Evolutionary conservation across 2,113 vertebrate genomes (phyloP), one percentile per base, ranked within the genome.

Genomic region (Nycticebus coucang): DNA sequence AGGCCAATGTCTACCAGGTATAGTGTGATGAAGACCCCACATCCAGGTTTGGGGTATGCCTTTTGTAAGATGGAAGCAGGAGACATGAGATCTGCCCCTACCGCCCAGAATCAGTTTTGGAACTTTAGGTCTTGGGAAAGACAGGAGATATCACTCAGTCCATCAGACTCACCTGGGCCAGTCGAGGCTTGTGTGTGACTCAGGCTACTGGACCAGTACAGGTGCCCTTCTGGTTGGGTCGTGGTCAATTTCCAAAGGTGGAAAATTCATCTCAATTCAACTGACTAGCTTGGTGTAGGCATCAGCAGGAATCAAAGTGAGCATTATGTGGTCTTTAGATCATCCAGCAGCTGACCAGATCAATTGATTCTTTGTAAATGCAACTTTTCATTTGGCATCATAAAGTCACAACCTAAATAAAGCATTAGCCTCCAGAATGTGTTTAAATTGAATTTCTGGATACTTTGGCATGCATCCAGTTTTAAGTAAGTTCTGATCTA

Each of bases 381-480:
- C 59, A 66, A 89, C 93, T 94, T 98, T 97, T 97, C 95, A 89
- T 97, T 96, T 94, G 89, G 77, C 86, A 96, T 96, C 80, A 69
- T 96, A 94, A 96, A 96, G 91, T 93, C 33, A 80, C 83, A 96
- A 89, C 83, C 95, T 89, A 97, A 97, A 98, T 97, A 98, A 98
- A 98, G 96, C 98, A 98, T 98, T 98, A 98, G 98, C 96, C 96
- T 98, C 97, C 97, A 97, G 98, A 98, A 98, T 98, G 98, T 98
- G 98, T 98, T 98, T 97, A 98, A 98, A 98, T 98, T 98, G 97
- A 98, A 98, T 98, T 98, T 98, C 98, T 98, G 96, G 97, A 97
- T 98, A 98, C 97, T 98, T 98, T 98, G 98, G 98, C 98, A 64
- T 53, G 8, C 4, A 82, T 98, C 98, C 98, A 98, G 93, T 88